phyloP scores from a whole-genome alignment of 2,113 vertebrate species.

The Dromas ardeola region DNA sequence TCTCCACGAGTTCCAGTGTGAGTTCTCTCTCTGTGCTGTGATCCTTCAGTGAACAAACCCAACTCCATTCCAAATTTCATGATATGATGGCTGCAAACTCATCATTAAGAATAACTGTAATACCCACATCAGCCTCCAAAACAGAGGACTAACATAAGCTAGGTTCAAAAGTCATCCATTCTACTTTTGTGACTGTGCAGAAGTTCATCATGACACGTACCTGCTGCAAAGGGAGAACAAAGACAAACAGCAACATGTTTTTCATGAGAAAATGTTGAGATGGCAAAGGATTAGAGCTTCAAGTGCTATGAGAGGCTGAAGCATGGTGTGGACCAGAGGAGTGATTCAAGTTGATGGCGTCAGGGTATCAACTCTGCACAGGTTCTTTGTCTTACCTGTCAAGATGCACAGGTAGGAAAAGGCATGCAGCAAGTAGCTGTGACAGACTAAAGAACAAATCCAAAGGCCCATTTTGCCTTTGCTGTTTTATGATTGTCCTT shows the following conservation, averaged over 20 bases:
- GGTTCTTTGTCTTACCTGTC: neutral
- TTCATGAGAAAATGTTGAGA: neutral
- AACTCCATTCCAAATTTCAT: neutral
- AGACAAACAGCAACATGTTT: neutral
- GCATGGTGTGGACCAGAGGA: neutral
- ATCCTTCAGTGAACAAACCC: neutral
- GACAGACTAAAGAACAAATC: neutral
- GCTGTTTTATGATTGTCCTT: neutral
- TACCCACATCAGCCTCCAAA: neutral
- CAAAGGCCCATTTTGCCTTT: neutral
- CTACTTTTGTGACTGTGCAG: neutral
- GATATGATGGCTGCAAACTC: neutral
- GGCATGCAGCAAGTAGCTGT: neutral
- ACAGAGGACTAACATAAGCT: neutral
- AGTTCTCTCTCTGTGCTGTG: neutral
- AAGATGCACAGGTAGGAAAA: neutral
- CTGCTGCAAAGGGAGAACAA: neutral
- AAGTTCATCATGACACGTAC: neutral
- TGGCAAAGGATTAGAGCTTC: neutral
- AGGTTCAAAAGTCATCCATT: neutral
- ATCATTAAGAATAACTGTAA: neutral
- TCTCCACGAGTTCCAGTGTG: neutral
- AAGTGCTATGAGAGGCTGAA: neutral
- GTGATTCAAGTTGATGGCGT: neutral
- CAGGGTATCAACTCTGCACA: neutral